A percentile compares a stretch with the other conserved stretches of the same genome.
phyloP scores from a whole-genome alignment of 2,797 vertebrate species.

The Aplochiton taeniatus region DNA sequence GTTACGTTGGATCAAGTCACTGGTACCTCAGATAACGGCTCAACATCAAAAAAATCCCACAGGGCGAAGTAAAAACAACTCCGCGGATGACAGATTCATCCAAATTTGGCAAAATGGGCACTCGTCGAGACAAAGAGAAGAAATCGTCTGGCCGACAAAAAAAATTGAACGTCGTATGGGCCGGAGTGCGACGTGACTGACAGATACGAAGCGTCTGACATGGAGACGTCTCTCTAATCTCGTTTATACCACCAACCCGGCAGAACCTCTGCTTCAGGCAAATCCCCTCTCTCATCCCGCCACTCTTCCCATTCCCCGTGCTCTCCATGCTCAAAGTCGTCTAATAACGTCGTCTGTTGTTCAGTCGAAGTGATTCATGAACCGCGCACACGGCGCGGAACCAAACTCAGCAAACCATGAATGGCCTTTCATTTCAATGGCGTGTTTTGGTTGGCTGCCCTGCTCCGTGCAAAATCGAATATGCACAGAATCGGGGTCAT shows the following conservation, averaged over 20 bases:
- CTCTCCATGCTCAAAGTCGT: conserved; percentile 45
- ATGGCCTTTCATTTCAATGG: conserved; percentile 38
- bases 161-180: too few relatives aligned
- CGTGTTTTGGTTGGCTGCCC: conserved; percentile 55
- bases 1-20: background rate
- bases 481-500: conserved; percentile 28
- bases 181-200: too few relatives aligned
- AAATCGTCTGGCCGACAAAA: too few relatives aligned
- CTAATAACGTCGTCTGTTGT: conserved; percentile 48
- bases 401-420: conserved; percentile 40
- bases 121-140: too few relatives aligned
- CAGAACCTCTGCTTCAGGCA: too few relatives aligned
- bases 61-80: too few relatives aligned
- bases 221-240: too few relatives aligned
- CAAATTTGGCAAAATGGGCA: too few relatives aligned
- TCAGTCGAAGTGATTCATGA: conserved; percentile 51
- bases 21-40: background rate
- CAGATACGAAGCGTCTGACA: too few relatives aligned
- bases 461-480: conserved; percentile 27
- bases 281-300: conserved; percentile 24
- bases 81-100: too few relatives aligned
- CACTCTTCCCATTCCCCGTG: background rate
- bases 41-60: background rate
- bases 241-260: too few relatives aligned
- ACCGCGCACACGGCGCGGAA: conserved; percentile 39